Percentiles rank a stretch among this genome's conserved stretches.
These are phyloP conservation scores for Sarcophaga peregrina DNA, from an alignment of 1,140 invertebrate species.

Conservation along the genomic window DNA sequence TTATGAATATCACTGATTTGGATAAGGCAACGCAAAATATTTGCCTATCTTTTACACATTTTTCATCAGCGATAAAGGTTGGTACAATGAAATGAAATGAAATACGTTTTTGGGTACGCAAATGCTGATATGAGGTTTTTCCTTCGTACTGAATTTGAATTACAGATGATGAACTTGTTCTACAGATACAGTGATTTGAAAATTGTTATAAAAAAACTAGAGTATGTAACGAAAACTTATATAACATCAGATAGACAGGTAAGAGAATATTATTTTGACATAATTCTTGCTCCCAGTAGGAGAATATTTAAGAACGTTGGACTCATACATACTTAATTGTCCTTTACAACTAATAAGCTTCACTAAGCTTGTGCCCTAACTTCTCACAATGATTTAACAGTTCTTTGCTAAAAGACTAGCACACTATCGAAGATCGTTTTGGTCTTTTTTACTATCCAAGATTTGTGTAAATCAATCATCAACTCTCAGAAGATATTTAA, in stretches of 20 bases:
- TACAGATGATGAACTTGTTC: constrained; percentile 50
- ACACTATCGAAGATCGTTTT: too few species aligned
- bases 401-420: too few species aligned
- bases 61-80: constrained; percentile 53
- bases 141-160: not conserved
- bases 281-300: too few species aligned
- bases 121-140: too few species aligned
- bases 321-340: not conserved
- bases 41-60: constrained; percentile 54
- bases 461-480: too few species aligned
- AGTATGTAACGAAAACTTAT: constrained; percentile 35
- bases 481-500: too few species aligned
- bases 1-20: constrained; percentile 51
- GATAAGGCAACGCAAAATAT: constrained; percentile 55
- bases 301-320: too few species aligned
- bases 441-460: too few species aligned
- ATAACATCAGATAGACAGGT: constrained; percentile 34
- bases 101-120: too few species aligned
- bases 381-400: too few species aligned
- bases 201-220: not conserved
- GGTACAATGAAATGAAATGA: not conserved
- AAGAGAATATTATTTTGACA: not conserved
- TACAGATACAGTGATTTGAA: constrained; percentile 45
- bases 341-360: too few species aligned
- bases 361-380: too few species aligned